A percentile compares a stretch with the other conserved stretches of the same genome.
Conservation (phyloP, 2,113 vertebrate species). For the Polypterus bichir region DNA sequence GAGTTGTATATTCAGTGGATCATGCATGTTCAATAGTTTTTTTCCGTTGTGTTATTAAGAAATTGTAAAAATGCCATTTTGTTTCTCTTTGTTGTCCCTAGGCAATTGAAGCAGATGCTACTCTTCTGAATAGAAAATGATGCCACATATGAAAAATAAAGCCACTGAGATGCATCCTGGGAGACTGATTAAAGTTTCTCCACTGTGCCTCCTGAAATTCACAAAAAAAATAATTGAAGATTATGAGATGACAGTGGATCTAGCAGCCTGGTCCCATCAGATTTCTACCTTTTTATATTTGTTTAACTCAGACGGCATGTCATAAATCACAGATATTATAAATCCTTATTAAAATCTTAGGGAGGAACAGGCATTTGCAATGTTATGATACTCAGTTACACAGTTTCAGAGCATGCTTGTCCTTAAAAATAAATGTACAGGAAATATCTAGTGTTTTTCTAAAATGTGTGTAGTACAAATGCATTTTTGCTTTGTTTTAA, state of each 20-base stretch:
- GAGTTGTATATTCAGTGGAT: slow-evolving; percentile 14
- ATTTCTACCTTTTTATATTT: slow-evolving; percentile 8
- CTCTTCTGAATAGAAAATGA: slow-evolving; percentile 27
- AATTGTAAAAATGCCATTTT: slow-evolving; percentile 16
- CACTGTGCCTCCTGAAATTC: slow-evolving; percentile 30
- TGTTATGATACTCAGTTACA: too few relatives aligned
- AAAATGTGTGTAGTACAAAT: too few relatives aligned
- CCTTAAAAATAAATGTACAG: too few relatives aligned
- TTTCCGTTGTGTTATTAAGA: slow-evolving; percentile 20
- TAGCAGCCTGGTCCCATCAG: slow-evolving; percentile 20
- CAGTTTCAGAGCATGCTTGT: too few relatives aligned
- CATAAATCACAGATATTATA: not conserved
- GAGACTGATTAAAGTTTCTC: slow-evolving; percentile 43
- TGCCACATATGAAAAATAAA: not conserved
- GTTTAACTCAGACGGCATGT: slow-evolving; percentile 1
- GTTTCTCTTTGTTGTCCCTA: slow-evolving; percentile 13
- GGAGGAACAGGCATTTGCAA: too few relatives aligned
- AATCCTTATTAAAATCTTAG: slow-evolving; percentile 5
- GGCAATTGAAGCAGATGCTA: slow-evolving; percentile 37
- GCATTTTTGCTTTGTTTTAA: too few relatives aligned
- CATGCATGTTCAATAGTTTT: slow-evolving; percentile 20
- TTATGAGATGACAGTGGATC: slow-evolving; percentile 21
- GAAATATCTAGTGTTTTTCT: too few relatives aligned
- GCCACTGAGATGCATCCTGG: slow-evolving; percentile 34
- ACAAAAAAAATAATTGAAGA: slow-evolving; percentile 36